Percentiles rank a stretch among this genome's conserved stretches.
Evolutionary conservation across 1,140 invertebrate species (phyloP).

Genomic region (Babylonia areolata): DNA sequence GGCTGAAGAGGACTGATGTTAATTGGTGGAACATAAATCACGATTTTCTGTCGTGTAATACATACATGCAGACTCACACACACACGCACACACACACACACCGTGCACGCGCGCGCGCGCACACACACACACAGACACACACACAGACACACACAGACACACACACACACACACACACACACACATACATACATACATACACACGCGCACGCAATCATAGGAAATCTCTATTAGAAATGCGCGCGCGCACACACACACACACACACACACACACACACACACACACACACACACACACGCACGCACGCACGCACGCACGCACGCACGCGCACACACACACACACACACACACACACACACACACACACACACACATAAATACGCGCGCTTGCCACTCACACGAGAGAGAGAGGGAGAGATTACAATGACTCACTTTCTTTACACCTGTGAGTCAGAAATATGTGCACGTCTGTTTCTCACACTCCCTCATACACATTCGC

Average conservation of each 20-base stretch:
- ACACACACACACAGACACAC: neutral
- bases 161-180: neutral
- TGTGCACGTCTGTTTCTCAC: too few relatives aligned
- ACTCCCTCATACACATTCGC: too few relatives aligned
- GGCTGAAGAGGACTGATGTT: too few relatives aligned
- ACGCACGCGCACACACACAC: neutral
- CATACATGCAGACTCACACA: neutral
- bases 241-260: neutral
- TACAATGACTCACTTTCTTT: too few relatives aligned
- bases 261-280: neutral
- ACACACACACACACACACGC: neutral
- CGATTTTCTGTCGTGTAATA: too few relatives aligned
- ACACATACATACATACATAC: neutral
- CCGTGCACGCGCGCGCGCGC: neutral
- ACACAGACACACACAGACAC: neutral
- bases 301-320: neutral
- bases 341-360: constrained; percentile 14
- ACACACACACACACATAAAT: neutral
- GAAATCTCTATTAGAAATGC: too few relatives aligned
- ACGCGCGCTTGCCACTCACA: too few relatives aligned
- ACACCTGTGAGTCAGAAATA: too few relatives aligned
- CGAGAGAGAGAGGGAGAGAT: too few relatives aligned
- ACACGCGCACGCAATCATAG: neutral
- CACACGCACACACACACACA: constrained; percentile 2
- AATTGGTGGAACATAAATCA: too few relatives aligned